Evolutionary conservation across 2,797 vertebrate species (phyloP).

Genomic region (Staurois parvus): DNA sequence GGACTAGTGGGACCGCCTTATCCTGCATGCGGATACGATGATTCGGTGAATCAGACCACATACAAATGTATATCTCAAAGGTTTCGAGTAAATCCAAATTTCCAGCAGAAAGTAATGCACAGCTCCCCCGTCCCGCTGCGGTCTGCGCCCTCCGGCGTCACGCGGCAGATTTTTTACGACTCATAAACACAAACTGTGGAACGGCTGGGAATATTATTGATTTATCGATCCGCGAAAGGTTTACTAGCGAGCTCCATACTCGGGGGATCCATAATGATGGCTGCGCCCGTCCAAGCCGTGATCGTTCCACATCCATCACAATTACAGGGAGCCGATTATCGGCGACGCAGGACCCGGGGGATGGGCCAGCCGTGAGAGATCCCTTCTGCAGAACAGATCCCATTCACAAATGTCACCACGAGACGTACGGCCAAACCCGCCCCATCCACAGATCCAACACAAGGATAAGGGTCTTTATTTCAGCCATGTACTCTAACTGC

Average conservation of each 20-base stretch:
- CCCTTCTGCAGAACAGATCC: background rate
- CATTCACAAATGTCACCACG: background rate
- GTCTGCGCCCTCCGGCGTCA: too few species aligned
- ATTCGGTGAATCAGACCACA: too few species aligned
- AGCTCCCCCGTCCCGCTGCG: too few species aligned
- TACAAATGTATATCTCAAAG: too few species aligned
- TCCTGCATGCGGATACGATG: too few species aligned
- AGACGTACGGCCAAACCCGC: too few species aligned
- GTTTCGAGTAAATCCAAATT: too few species aligned
- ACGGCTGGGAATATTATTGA: background rate
- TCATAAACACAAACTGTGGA: background rate
- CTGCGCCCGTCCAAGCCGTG: background rate
- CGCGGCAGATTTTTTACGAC: background rate
- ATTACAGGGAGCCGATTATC: background rate
- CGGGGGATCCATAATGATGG: background rate
- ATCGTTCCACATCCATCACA: background rate
- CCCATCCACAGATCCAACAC: too few species aligned
- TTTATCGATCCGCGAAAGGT: background rate
- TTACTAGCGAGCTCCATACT: background rate
- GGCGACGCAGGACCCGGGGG: background rate
- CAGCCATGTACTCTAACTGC: too few species aligned
- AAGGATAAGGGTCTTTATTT: too few species aligned
- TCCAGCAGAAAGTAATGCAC: too few species aligned
- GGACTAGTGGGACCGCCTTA: too few species aligned
- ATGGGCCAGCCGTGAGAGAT: background rate